Conservation (phyloP, 2,113 vertebrate species). For the Chamaea fasciata region DNA sequence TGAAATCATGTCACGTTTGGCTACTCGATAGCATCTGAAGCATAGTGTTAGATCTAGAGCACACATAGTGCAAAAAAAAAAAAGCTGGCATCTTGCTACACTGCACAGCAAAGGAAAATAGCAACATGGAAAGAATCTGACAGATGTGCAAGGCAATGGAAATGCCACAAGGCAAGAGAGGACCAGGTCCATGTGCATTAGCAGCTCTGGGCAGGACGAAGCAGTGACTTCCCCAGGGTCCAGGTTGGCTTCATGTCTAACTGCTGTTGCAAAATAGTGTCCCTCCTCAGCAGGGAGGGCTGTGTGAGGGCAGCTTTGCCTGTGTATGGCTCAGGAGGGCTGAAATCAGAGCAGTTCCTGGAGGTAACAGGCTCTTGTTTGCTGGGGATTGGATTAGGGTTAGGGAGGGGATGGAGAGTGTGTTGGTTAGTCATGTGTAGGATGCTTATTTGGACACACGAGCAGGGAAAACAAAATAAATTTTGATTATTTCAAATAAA, state of each 20-base stretch:
- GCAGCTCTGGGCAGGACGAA: not conserved
- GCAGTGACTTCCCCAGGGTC: not conserved
- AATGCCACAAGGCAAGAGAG: not conserved
- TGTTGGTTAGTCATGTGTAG: not conserved
- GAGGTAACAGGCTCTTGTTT: not conserved
- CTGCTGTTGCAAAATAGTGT: not conserved
- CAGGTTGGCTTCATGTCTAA: not conserved
- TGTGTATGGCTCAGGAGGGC: not conserved
- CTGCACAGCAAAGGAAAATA: not conserved
- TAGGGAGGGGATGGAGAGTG: not conserved
- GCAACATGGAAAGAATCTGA: not conserved
- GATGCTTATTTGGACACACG: not conserved
- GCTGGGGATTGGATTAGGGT: not conserved
- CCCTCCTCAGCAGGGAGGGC: not conserved
- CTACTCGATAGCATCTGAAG: constrained; percentile 4
- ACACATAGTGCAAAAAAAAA: not conserved
- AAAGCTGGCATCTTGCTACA: not conserved
- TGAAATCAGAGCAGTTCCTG: not conserved
- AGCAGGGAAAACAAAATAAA: not conserved
- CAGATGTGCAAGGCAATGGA: not conserved
- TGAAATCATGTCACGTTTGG: constrained; percentile 21
- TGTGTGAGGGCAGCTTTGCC: not conserved
- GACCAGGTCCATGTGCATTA: not conserved
- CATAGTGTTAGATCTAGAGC: not conserved
- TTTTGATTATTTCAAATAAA: not conserved